Evolutionary conservation across 2,888 invertebrate genomes (phyloP).

Genomic region (Dendrolimus houi): DNA sequence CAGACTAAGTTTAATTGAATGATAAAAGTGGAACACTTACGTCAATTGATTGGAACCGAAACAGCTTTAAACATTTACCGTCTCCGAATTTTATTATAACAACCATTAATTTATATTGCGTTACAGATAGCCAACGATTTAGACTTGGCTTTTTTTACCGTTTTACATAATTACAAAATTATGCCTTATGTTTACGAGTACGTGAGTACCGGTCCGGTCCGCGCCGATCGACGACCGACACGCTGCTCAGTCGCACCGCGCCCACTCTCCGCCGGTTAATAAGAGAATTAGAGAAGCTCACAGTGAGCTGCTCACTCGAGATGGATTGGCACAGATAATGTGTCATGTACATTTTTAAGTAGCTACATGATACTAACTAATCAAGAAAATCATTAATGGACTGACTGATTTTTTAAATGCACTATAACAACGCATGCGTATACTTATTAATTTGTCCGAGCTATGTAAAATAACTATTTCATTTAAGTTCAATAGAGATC

Average conservation of each 20-base stretch:
- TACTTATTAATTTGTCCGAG: too few relatives aligned
- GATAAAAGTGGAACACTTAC: constrained; percentile 55
- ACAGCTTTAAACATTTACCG: constrained; percentile 53
- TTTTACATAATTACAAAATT: constrained; percentile 72
- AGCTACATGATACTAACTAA: constrained; percentile 47
- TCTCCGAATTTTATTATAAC: constrained; percentile 58
- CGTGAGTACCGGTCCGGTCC: constrained; percentile 22
- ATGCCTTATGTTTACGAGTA: constrained; percentile 59
- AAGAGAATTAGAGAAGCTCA: constrained; percentile 52
- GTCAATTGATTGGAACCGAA: constrained; percentile 49
- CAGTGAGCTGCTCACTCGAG: constrained; percentile 27
- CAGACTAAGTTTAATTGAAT: constrained; percentile 37
- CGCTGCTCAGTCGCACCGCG: constrained; percentile 23
- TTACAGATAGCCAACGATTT: constrained; percentile 66
- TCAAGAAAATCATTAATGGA: constrained; percentile 48
- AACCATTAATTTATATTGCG: constrained; percentile 65
- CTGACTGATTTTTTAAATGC: constrained; percentile 20
- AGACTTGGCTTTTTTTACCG: constrained; percentile 58
- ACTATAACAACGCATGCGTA: too few relatives aligned
- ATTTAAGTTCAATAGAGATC: too few relatives aligned
- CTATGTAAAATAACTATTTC: too few relatives aligned
- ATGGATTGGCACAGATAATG: constrained; percentile 60
- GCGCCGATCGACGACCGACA: background rate
- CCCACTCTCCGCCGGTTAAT: constrained; percentile 49
- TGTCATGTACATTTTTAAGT: constrained; percentile 55